phyloP scores from a whole-genome alignment of 2,888 invertebrate species.

The Zele albiditarsus region DNA sequence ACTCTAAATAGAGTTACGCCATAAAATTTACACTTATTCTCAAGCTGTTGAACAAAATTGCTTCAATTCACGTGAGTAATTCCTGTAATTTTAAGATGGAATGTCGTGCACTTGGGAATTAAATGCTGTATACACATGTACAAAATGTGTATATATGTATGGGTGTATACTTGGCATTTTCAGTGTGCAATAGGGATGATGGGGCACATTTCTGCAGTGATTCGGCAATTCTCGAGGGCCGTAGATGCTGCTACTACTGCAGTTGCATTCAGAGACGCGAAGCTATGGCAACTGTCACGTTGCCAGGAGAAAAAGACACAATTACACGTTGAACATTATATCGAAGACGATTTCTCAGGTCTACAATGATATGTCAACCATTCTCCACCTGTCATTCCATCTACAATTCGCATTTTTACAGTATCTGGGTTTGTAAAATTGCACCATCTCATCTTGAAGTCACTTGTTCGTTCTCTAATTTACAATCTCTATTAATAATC shows the following conservation, averaged over 20 bases:
- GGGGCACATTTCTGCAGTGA: slow-evolving; percentile 58
- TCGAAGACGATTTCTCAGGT: neutral
- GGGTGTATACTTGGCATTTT: slow-evolving; percentile 32
- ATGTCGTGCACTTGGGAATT: neutral
- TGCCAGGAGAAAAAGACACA: neutral
- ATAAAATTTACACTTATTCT: neutral
- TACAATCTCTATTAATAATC: too few relatives aligned
- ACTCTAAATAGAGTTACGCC: neutral
- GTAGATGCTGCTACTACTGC: slow-evolving; percentile 40
- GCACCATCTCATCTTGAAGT: too few relatives aligned
- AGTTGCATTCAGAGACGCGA: neutral
- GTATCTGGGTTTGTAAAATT: too few relatives aligned
- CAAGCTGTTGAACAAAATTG: neutral
- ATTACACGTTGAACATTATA: neutral
- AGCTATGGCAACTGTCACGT: neutral
- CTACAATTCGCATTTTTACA: too few relatives aligned
- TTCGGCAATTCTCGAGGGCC: slow-evolving; percentile 62
- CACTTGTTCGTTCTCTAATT: too few relatives aligned
- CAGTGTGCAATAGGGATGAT: slow-evolving; percentile 27
- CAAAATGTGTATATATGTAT: slow-evolving; percentile 3
- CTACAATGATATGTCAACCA: neutral
- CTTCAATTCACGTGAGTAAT: neutral
- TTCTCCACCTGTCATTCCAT: too few relatives aligned
- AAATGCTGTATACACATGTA: neutral
- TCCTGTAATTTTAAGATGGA: slow-evolving; percentile 5